A percentile compares a stretch with the other conserved stretches of the same genome.
Conservation (phyloP, 2,888 invertebrate species). For the Cheiracanthium punctorium region DNA sequence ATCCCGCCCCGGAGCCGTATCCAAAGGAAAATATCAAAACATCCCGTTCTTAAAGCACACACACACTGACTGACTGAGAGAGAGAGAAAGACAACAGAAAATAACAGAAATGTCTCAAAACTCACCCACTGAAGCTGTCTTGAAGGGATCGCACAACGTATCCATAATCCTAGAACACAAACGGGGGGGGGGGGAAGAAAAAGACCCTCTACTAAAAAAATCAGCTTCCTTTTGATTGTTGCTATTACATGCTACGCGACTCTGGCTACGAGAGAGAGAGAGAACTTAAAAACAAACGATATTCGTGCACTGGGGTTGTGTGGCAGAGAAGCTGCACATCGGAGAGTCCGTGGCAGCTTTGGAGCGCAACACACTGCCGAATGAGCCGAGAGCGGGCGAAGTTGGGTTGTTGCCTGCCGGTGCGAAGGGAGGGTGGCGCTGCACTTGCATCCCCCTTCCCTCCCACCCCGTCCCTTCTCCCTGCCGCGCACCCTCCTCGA, state of each 20-base stretch:
- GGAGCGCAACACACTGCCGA: constrained; percentile 44
- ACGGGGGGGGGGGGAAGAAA: no score
- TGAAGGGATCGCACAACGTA: constrained; percentile 22
- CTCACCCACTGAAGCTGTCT: constrained; percentile 31
- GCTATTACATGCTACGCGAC: neutral
- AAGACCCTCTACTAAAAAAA: neutral
- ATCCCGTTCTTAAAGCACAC: no score
- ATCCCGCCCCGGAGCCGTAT: no score
- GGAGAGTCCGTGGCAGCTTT: neutral
- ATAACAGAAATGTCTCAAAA: neutral
- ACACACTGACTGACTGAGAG: no score
- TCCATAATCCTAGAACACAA: constrained; percentile 46
- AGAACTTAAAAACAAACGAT: constrained; percentile 13
- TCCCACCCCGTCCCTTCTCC: constrained; percentile 5
- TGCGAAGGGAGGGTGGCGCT: constrained; percentile 27
- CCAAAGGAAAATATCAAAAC: no score
- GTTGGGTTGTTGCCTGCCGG: constrained; percentile 2
- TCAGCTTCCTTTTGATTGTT: neutral
- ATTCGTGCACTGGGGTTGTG: neutral
- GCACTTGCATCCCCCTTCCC: constrained; percentile 12
- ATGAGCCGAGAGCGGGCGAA: constrained; percentile 24
- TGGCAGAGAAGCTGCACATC: neutral
- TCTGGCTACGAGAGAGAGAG: neutral
- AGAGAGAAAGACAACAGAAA: no score
- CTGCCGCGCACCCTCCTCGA: no score